Evolutionary conservation across 2,113 vertebrate genomes (phyloP), one percentile per base, ranked within the genome.

Genomic region (Oreotrochilus melanogaster): DNA sequence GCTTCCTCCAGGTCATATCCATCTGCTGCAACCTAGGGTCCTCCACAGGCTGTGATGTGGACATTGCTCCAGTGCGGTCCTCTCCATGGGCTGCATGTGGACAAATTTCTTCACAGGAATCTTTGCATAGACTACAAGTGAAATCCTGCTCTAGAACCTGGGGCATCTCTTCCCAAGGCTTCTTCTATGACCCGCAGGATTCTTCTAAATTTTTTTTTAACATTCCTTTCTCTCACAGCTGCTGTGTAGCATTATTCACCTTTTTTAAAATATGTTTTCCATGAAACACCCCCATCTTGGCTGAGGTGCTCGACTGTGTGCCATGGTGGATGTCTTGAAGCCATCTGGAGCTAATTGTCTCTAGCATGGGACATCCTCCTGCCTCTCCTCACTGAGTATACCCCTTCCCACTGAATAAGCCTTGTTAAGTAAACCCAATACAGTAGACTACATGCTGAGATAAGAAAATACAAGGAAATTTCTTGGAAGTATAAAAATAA

Each of bases 21-120:
- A 43, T 0, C 4, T 58, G 27, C n/a, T 18, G 10, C 6, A 7
- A 23, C 1, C 1, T 13, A 1, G 13, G 4, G 10, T 69, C 33
- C 58, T 23, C 28, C 39, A 50, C 2, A 19, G 28, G 5, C 51
- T 73, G 18, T 54, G 37, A 22, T 11, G 37, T n/a, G 37, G 31
- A 8, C 11, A 15, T 54, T 81, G 53, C 45, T 60, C 39, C 50
- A 65, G 12, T 16, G 15, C 10, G 18, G 22, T 45, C 28, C 23
- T 50, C 31, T 61, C 18, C 10, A 3, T 4, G 11, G 15, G 14
- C 79, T 56, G 19, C 17, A 28, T 11, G 14, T 12, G 16, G 51
- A 78, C 39, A 70, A 19, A 3, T 6, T 64, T 9, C 35, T 81
- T 65, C 2, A 1, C 12, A 1, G 0, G 4, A n/a, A 42, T 6